Percentiles rank a stretch among this genome's conserved stretches.
Conservation (phyloP, 2,888 invertebrate species). For the Allygus modestus region DNA sequence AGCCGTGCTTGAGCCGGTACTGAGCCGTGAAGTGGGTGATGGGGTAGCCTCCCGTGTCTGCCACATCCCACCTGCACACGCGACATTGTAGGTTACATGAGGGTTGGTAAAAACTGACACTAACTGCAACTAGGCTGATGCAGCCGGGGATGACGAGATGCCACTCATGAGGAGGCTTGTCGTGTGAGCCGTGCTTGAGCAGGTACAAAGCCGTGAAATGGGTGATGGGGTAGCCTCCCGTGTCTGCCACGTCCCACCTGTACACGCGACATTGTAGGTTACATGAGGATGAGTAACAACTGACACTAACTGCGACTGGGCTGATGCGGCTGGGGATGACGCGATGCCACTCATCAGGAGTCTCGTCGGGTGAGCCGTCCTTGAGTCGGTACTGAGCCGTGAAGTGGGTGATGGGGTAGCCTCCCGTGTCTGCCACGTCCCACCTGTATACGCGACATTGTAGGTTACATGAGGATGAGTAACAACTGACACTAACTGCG, state of each 20-base stretch:
- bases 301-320: slow-evolving; percentile 85
- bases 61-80: slow-evolving; percentile 79
- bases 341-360: slow-evolving; percentile 83
- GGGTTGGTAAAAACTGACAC: too few species aligned
- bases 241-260: slow-evolving; percentile 81
- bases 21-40: slow-evolving; percentile 92
- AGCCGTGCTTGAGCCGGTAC: slow-evolving; percentile 79
- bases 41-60: slow-evolving; percentile 86
- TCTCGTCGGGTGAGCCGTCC: slow-evolving; percentile 68
- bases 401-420: slow-evolving; percentile 91
- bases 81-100: too few species aligned
- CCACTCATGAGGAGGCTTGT: slow-evolving; percentile 80
- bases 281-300: too few species aligned
- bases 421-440: slow-evolving; percentile 83
- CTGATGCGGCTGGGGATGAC: slow-evolving; percentile 91
- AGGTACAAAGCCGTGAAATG: slow-evolving; percentile 93
- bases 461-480: too few species aligned
- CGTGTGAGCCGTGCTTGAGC: slow-evolving; percentile 73
- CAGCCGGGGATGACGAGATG: slow-evolving; percentile 88
- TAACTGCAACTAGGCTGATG: slow-evolving; percentile 80
- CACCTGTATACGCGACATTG: slow-evolving; percentile 74
- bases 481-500: slow-evolving; percentile 83
- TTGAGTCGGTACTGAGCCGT: slow-evolving; percentile 87
- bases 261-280: too few species aligned
- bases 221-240: slow-evolving; percentile 89